Evolutionary conservation across 2,888 invertebrate genomes (phyloP).

Genomic region (Cistogaster globosa): DNA sequence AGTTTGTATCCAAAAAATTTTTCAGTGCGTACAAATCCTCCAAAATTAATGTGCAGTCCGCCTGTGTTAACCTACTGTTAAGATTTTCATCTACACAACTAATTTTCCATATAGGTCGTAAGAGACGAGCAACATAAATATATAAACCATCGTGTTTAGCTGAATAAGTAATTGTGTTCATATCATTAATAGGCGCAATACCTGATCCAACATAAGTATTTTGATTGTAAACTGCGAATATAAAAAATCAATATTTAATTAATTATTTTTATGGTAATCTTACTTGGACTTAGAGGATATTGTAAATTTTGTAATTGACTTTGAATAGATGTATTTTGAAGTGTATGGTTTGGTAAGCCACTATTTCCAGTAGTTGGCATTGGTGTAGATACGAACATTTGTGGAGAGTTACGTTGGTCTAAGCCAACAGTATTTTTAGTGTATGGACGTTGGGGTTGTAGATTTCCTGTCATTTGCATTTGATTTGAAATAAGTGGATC

Average conservation of each 20-base stretch:
- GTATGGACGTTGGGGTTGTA: slow-evolving; percentile 15
- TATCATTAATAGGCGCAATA: slow-evolving; percentile 74
- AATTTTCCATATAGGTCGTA: slow-evolving; percentile 94
- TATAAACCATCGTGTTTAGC: slow-evolving; percentile 97
- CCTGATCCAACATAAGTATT: slow-evolving; percentile 54
- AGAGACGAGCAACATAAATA: slow-evolving; percentile 93
- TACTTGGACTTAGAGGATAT: slow-evolving; percentile 83
- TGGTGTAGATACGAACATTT: slow-evolving; percentile 82
- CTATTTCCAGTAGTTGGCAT: slow-evolving; percentile 74
- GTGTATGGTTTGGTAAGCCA: slow-evolving; percentile 72
- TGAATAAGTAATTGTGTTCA: slow-evolving; percentile 84
- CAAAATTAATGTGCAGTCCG: slow-evolving; percentile 89
- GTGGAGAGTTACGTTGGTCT: slow-evolving; percentile 74
- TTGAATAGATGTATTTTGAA: slow-evolving; percentile 75
- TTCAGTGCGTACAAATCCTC: slow-evolving; percentile 90
- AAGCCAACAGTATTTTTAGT: slow-evolving; percentile 56
- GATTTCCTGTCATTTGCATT: slow-evolving; percentile 73
- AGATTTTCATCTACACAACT: slow-evolving; percentile 89
- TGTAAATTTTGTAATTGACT: slow-evolving; percentile 81
- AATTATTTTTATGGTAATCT: slow-evolving; percentile 40
- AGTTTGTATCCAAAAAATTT: slow-evolving; percentile 89
- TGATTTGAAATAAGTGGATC: slow-evolving; percentile 85
- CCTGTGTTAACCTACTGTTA: slow-evolving; percentile 87
- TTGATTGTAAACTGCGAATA: slow-evolving; percentile 52
- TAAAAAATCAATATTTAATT: neutral